A percentile compares a stretch with the other conserved stretches of the same genome.
Evolutionary conservation across 2,113 vertebrate species (phyloP).

Genomic region (Dascyllus trimaculatus): DNA sequence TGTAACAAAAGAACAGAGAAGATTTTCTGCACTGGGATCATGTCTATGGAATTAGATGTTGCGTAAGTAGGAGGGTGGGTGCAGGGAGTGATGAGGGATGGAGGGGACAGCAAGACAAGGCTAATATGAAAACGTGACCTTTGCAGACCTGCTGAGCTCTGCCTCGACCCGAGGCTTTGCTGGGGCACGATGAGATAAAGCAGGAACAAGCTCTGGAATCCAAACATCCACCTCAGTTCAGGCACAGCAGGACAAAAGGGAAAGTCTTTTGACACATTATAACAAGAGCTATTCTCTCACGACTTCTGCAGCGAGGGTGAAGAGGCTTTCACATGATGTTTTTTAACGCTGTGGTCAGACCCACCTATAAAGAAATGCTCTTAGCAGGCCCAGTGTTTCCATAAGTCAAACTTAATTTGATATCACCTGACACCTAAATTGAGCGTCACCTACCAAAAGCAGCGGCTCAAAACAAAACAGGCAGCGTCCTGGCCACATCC

Average conservation of each 20-base stretch:
- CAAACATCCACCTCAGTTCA: slow-evolving; percentile 47
- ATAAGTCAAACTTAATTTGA: slow-evolving; percentile 75
- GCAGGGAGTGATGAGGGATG: slow-evolving; percentile 1
- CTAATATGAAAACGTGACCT: slow-evolving; percentile 31
- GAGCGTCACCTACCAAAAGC: slow-evolving; percentile 62
- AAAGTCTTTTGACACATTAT: neutral
- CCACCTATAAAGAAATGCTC: slow-evolving; percentile 24
- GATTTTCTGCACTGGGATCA: neutral
- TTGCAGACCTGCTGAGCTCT: slow-evolving; percentile 20
- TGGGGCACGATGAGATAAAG: slow-evolving; percentile 14
- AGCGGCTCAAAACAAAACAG: slow-evolving; percentile 63
- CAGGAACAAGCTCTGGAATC: slow-evolving; percentile 38
- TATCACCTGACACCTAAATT: slow-evolving; percentile 79
- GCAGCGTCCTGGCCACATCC: slow-evolving; percentile 53
- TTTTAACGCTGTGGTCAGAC: slow-evolving; percentile 55
- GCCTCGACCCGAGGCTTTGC: slow-evolving; percentile 28
- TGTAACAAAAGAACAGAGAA: neutral
- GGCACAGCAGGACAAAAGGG: neutral
- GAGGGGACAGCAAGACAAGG: neutral
- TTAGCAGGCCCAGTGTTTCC: slow-evolving; percentile 26
- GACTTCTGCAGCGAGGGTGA: neutral
- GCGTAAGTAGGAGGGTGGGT: neutral
- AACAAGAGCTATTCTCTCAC: slow-evolving; percentile 24
- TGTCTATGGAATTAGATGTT: slow-evolving; percentile 17
- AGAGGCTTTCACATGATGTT: slow-evolving; percentile 31